Percentiles rank a stretch among this genome's conserved stretches.
Evolutionary conservation across 2,113 vertebrate genomes (phyloP).

Genomic region (Microcebus ravelobensis): DNA sequence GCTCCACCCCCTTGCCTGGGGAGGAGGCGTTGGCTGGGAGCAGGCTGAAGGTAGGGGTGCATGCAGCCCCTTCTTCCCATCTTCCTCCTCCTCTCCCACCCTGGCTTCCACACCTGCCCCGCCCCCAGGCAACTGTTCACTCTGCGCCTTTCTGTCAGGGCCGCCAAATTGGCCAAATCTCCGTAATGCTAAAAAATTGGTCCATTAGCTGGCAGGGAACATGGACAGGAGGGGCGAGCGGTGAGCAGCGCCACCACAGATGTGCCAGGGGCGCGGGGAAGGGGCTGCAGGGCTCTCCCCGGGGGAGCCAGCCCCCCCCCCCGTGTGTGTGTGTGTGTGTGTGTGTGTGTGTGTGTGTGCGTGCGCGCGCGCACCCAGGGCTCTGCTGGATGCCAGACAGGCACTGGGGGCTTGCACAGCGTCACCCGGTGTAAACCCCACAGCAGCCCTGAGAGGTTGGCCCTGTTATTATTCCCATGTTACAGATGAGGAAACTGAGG

Average conservation of each 20-base stretch:
- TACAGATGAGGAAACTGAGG: background rate
- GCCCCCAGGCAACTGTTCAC: background rate
- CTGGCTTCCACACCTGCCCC: background rate
- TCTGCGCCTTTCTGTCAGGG: constrained; percentile 58
- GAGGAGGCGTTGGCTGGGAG: background rate
- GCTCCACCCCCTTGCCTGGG: background rate
- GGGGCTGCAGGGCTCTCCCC: background rate
- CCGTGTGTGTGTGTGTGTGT: background rate
- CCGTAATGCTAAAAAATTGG: constrained; percentile 84
- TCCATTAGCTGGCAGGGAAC: constrained; percentile 80
- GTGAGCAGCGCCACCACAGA: background rate
- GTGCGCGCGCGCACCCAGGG: accelerated
- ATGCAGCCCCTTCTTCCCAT: background rate
- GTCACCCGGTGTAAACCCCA: background rate
- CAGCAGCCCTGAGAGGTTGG: background rate
- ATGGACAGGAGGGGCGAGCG: background rate
- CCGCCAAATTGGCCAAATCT: constrained; percentile 82
- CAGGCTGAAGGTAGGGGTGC: background rate
- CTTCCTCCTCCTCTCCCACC: background rate
- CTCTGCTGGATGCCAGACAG: background rate
- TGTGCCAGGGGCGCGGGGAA: background rate
- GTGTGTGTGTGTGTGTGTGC: background rate
- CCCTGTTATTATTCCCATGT: background rate
- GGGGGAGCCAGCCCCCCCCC: background rate
- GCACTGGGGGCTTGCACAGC: background rate